These are phyloP conservation scores for Melieria crassipennis DNA, from an alignment of 2,888 invertebrate genomes.

Conservation along the genomic window DNA sequence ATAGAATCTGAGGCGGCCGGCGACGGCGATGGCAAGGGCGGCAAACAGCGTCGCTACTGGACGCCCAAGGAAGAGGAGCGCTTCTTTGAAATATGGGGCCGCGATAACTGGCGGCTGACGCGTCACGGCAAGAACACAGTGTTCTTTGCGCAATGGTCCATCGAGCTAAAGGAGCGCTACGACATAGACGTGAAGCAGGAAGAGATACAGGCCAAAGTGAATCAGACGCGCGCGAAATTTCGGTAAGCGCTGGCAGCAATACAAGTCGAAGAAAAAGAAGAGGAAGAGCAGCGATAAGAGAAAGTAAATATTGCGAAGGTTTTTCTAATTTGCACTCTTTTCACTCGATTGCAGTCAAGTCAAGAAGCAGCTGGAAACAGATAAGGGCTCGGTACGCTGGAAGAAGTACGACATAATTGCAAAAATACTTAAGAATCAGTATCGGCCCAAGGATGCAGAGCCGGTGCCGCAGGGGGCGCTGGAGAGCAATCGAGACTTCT, in stretches of 20 bases:
- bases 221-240: constrained; percentile 60
- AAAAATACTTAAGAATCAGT: constrained; percentile 56
- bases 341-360: constrained; percentile 46
- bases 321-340: not conserved
- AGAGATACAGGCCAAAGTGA: constrained; percentile 59
- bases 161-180: constrained; percentile 53
- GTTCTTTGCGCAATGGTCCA: constrained; percentile 56
- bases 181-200: constrained; percentile 58
- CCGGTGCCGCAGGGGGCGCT: constrained; percentile 55
- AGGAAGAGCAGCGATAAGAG: too few species aligned
- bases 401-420: constrained; percentile 57
- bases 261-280: too few species aligned
- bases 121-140: constrained; percentile 58
- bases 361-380: constrained; percentile 49
- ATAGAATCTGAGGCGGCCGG: constrained; percentile 32
- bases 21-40: constrained; percentile 32
- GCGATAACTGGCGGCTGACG: constrained; percentile 59
- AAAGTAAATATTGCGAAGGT: too few species aligned
- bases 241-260: constrained; percentile 44
- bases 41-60: constrained; percentile 57
- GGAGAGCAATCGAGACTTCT: constrained; percentile 54
- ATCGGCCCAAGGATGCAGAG: constrained; percentile 59
- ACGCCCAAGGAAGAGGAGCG: constrained; percentile 57
- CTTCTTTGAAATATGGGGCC: constrained; percentile 60
- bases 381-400: constrained; percentile 50